Base-by-base conservation (phyloP, 2,888 invertebrate species). In the Orgyia antiqua region DNA sequence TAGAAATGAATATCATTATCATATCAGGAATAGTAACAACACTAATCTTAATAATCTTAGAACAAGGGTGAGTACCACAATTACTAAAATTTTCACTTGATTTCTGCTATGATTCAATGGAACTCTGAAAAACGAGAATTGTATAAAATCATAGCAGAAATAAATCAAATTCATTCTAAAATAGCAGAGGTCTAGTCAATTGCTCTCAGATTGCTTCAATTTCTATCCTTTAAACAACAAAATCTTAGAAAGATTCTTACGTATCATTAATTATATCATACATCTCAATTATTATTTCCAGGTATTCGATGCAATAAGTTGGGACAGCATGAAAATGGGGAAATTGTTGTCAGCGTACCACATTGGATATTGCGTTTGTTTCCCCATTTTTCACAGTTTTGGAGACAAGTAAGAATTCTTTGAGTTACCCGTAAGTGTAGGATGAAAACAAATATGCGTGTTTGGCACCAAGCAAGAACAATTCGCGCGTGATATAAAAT, bases 291-390 rank as follows among this genome's bases (percentile, higher is more conserved):
- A 24, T 21, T 13, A 29, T 40, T 73, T 70, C 27, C 68, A 82
- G 83, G 57, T 65, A 12, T 32, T 70, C 27, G 68, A 77, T 10
- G 43, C 72, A 13, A 61, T 78, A 24, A 62, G 56, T 46, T 83
- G 84, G 84, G 68, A 76, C 47, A 76, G 78, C 33, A 62, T 66
- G 32, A 75, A 69, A 57, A 66, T 82, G 39, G 77, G 75, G 0
- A 62, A 53, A 39, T 34, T 86, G 8, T 72, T 84, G 49, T 66
- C 76, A 5, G 78, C 84, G 0, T 86, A 86, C 43, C 79, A 82
- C 34, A 70, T 84, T 25, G 84, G 84, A 45, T 84, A 72, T 42
- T 80, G 76, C 37, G 55, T 82, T 33, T 84, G 84, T 51, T 86
- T 84, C 40, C 84, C 84, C 1, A 72, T 86, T 49, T 84, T 86